phyloP scores from a whole-genome alignment of 2,888 invertebrate species.

The Arctia plantaginis region DNA sequence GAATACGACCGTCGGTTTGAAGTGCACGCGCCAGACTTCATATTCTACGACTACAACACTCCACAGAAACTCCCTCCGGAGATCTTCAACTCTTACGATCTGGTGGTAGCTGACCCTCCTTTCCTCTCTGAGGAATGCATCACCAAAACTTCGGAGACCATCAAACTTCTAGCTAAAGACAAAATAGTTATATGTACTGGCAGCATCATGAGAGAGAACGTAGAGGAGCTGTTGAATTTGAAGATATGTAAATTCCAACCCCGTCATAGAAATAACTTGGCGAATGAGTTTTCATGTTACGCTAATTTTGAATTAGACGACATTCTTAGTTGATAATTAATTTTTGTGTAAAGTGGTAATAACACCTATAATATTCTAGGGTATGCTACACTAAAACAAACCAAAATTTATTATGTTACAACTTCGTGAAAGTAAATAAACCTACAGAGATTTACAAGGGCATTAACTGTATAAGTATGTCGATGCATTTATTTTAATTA shows the following conservation, averaged over 20 bases:
- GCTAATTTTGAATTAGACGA: conserved; percentile 93
- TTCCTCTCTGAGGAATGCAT: conserved; percentile 97
- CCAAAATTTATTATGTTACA: no score
- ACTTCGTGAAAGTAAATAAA: not conserved
- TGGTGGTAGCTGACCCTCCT: conserved; percentile 97
- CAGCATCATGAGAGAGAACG: conserved; percentile 91
- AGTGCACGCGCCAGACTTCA: conserved; percentile 91
- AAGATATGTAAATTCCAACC: conserved; percentile 91
- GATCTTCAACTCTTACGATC: conserved; percentile 88
- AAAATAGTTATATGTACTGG: conserved; percentile 96
- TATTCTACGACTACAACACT: conserved; percentile 95
- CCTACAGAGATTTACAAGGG: not conserved
- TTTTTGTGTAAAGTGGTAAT: not conserved
- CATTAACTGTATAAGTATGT: not conserved
- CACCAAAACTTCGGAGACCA: conserved; percentile 92
- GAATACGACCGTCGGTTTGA: conserved; percentile 96
- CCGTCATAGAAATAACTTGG: conserved; percentile 94
- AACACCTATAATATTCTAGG: no score
- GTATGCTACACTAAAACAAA: no score
- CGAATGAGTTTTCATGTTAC: conserved; percentile 97
- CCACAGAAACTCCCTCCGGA: conserved; percentile 90
- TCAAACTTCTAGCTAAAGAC: conserved; percentile 90
- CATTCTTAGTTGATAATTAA: conserved; percentile 61
- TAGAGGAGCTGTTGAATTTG: conserved; percentile 88
- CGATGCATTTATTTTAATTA: not conserved